These are phyloP conservation scores for Cosmorhoe ocellata DNA, from an alignment of 2,888 invertebrate genomes.

Conservation along the genomic window DNA sequence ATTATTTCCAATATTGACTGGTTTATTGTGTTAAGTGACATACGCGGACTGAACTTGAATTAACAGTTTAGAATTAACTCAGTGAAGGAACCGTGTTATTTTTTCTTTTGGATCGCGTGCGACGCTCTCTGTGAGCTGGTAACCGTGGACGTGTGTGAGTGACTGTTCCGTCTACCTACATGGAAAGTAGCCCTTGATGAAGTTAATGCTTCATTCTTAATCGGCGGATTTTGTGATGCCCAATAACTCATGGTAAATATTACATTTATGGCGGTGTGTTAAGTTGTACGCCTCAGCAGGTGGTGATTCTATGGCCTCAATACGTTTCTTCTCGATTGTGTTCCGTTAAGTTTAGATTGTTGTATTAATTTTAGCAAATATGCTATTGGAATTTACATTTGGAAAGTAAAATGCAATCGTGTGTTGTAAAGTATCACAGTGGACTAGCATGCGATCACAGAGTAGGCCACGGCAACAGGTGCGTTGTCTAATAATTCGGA, in stretches of 20 bases:
- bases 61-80: slow-evolving; percentile 59
- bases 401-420: slow-evolving; percentile 26
- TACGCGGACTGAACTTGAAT: slow-evolving; percentile 56
- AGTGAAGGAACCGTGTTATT: slow-evolving; percentile 76
- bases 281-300: slow-evolving; percentile 54
- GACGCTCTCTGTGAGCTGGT: slow-evolving; percentile 68
- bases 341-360: slow-evolving; percentile 59
- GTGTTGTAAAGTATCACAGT: slow-evolving; percentile 22
- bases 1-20: slow-evolving; percentile 66
- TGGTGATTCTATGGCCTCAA: slow-evolving; percentile 73
- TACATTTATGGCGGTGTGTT: slow-evolving; percentile 45
- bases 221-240: slow-evolving; percentile 66
- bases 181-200: slow-evolving; percentile 74
- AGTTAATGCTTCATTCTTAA: slow-evolving; percentile 57
- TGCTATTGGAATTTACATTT: slow-evolving; percentile 23
- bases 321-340: slow-evolving; percentile 52
- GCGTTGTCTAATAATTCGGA: slow-evolving; percentile 26
- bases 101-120: slow-evolving; percentile 79
- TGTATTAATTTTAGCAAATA: slow-evolving; percentile 41
- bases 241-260: slow-evolving; percentile 70
- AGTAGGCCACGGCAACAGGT: slow-evolving; percentile 32
- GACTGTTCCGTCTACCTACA: slow-evolving; percentile 73
- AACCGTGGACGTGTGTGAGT: slow-evolving; percentile 74
- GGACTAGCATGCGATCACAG: slow-evolving; percentile 41
- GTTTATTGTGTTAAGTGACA: slow-evolving; percentile 67